phyloP scores from a whole-genome alignment of 2,113 vertebrate genomes.

The Podilymbus podiceps region DNA sequence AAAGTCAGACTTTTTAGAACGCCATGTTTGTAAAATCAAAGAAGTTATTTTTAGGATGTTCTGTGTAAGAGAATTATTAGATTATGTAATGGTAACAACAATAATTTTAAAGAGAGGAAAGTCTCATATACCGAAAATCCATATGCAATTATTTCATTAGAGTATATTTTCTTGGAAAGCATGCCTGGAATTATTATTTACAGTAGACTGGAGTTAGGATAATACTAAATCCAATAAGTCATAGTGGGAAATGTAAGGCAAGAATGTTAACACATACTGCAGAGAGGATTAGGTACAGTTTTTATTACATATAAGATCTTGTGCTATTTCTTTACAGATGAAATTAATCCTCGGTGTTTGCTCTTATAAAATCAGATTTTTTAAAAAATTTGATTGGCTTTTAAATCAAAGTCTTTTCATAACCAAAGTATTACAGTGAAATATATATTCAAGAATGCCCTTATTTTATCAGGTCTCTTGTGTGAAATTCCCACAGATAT shows the following conservation, averaged over 20 bases:
- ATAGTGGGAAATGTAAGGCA: neutral
- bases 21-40: neutral
- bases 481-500: neutral
- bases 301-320: neutral
- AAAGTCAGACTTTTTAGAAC: neutral
- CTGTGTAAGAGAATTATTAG: neutral
- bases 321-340: neutral
- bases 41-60: neutral
- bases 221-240: neutral
- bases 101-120: neutral
- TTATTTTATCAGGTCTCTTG: neutral
- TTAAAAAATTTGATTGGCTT: neutral
- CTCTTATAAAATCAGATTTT: neutral
- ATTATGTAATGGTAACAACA: neutral
- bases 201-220: neutral
- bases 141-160: neutral
- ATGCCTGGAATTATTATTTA: neutral
- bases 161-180: neutral
- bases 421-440: neutral
- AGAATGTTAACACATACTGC: neutral
- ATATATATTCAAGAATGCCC: neutral
- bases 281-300: neutral
- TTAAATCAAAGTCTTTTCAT: neutral
- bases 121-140: neutral
- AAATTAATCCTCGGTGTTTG: neutral